Conservation (phyloP, 2,888 invertebrate species). For the Drosophila parthenogenetica region DNA sequence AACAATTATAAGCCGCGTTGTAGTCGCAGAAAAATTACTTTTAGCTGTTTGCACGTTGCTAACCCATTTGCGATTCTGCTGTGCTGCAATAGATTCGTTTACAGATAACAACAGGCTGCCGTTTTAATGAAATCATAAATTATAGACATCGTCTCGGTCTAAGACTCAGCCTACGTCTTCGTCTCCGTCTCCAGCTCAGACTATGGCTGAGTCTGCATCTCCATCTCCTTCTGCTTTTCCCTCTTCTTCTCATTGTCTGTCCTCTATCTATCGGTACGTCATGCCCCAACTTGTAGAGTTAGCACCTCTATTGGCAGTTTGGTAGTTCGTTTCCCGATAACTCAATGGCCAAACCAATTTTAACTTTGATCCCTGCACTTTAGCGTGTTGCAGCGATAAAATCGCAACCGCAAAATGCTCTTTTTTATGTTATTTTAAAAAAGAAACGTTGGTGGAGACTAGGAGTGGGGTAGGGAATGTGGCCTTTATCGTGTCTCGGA, state of each 20-base stretch:
- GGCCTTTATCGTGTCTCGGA: conserved; percentile 34
- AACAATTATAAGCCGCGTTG: conserved; percentile 71
- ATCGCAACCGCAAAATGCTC: conserved; percentile 44
- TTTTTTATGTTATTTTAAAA: conserved; percentile 2
- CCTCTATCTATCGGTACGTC: conserved; percentile 68
- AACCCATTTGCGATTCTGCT: conserved; percentile 51
- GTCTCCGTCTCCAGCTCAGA: background rate
- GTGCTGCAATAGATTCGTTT: conserved; percentile 80
- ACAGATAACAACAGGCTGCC: conserved; percentile 82
- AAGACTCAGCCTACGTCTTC: background rate
- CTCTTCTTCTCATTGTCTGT: background rate
- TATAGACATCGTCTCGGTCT: conserved; percentile 65
- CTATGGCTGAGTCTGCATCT: background rate
- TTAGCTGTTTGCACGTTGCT: conserved; percentile 81
- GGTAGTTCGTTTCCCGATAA: conserved; percentile 55
- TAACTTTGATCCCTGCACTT: conserved; percentile 79
- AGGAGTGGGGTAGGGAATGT: background rate
- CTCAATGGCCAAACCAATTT: conserved; percentile 66
- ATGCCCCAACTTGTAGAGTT: conserved; percentile 77
- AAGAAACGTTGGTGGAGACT: no score
- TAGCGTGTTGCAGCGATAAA: conserved; percentile 78
- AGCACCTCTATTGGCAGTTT: conserved; percentile 66
- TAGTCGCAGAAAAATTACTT: conserved; percentile 73
- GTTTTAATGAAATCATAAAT: conserved; percentile 85
- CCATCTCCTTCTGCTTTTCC: background rate